Percentiles rank a stretch among this genome's conserved stretches.
phyloP scores from a whole-genome alignment of 2,797 vertebrate species.

The Cynodonichthys magdalenae region DNA sequence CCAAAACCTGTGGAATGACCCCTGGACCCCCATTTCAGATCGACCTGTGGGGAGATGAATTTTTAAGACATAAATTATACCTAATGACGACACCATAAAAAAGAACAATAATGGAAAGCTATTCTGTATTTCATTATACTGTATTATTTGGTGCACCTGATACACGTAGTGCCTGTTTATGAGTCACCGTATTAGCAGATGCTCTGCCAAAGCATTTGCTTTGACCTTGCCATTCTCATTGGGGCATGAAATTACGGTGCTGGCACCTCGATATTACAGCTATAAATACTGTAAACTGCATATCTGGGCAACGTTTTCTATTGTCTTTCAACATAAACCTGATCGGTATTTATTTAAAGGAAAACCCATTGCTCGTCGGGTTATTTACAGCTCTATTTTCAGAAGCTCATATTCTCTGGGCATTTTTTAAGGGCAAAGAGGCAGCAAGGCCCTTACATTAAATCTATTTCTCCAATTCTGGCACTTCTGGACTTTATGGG shows the following conservation, averaged over 20 bases:
- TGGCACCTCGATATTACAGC: conserved; percentile 99
- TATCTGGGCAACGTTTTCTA: conserved; percentile 99
- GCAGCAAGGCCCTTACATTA: conserved; percentile 77
- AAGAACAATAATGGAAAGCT: conserved; percentile 99
- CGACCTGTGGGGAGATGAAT: conserved; percentile 95
- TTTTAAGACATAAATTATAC: conserved; percentile 98
- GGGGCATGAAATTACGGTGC: conserved; percentile 99
- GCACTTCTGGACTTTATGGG: conserved; percentile 83
- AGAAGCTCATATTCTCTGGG: conserved; percentile 78
- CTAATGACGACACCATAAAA: conserved; percentile 99
- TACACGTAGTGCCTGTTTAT: conserved; percentile 99
- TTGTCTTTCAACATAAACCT: conserved; percentile 99
- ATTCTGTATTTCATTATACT: conserved; percentile 99
- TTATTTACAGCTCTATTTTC: conserved; percentile 98
- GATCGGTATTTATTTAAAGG: conserved; percentile 99
- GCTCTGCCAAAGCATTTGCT: conserved; percentile 99
- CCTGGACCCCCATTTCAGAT: conserved; percentile 94
- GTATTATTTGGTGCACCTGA: conserved; percentile 99
- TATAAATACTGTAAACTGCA: conserved; percentile 99
- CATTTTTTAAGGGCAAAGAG: conserved; percentile 82
- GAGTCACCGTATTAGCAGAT: conserved; percentile 99
- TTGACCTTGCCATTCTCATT: conserved; percentile 99
- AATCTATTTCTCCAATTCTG: conserved; percentile 82
- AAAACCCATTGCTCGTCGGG: conserved; percentile 99
- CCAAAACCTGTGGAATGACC: conserved; percentile 97